Base-by-base conservation (phyloP, 2,113 vertebrate genomes). In the Mesoclemmys tuberculata region DNA sequence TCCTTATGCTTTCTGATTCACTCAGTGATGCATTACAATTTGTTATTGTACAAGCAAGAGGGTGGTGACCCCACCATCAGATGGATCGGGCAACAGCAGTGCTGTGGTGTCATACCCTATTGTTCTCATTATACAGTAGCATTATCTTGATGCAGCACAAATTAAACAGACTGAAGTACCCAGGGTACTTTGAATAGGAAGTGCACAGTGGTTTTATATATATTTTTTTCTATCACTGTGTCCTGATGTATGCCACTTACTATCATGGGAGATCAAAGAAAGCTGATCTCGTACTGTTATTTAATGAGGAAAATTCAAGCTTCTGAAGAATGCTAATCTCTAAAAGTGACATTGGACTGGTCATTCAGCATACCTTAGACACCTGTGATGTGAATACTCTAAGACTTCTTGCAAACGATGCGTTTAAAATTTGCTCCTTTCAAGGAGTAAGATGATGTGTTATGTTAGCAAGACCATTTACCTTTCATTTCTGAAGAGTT, bases 141-240 rank as follows among this genome's bases (percentile, higher is more conserved):
- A 96, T 94, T 92, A 84, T 91, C 80, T 91, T 80, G 83, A 55
- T 19, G 79, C 26, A 80, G 21, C 80, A 92, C 88, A 93, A 94
- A 91, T 46, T 84, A 94, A 94, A 88, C 64, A 93, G 58, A 87
- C 27, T 82, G 91, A 93, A 91, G 90, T 92, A 94, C 97, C 51
- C 94, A 91, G 93, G 85, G 93, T 89, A 84, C 1, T 0, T 21
- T 90, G 51, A 93, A 8, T 58, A 92, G 91, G 24, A 24, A 82
- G 46, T 81, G 24, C 68, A 85, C 1, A 93, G 16, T 21, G 68
- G 11, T 5, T 48, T 84, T 83, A 85, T 89, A 87, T 48, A 3
- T 49, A 91, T 89, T 44, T 87, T 44, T 26, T 86, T 35, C 6
- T 80, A 35, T 13, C 38, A 13, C 48, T 84, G 14, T 78, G 38